phyloP scores from a whole-genome alignment of 2,113 vertebrate genomes.

The Equus przewalskii region DNA sequence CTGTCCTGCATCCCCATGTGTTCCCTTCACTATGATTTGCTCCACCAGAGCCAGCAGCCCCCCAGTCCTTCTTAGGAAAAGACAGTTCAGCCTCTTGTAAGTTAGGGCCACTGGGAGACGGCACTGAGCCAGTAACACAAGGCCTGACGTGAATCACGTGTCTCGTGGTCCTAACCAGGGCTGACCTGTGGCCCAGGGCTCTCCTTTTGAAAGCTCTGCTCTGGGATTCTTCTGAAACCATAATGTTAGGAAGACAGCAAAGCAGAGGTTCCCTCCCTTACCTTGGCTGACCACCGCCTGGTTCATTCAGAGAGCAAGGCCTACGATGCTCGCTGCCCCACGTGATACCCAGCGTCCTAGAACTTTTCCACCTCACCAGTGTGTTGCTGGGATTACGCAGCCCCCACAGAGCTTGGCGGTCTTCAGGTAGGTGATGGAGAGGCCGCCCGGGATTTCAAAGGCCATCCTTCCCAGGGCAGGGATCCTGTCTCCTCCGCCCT shows the following conservation, averaged over 20 bases:
- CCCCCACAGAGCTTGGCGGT: not conserved
- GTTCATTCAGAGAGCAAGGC: not conserved
- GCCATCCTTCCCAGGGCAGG: not conserved
- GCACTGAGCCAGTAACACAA: not conserved
- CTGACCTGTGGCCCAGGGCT: not conserved
- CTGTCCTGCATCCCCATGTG: rapidly evolving
- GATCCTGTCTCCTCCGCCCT: not conserved
- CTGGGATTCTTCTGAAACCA: not conserved
- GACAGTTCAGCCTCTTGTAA: too few relatives aligned
- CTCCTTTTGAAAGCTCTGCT: not conserved
- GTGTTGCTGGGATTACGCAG: not conserved
- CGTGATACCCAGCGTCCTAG: not conserved
- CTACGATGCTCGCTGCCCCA: not conserved
- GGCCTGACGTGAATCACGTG: rapidly evolving
- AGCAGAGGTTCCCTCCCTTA: too few relatives aligned
- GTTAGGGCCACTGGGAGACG: not conserved
- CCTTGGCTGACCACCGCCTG: not conserved
- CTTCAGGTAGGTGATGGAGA: rapidly evolving
- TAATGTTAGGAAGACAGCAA: not conserved
- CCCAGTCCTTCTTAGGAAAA: not conserved
- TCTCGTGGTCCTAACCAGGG: not conserved
- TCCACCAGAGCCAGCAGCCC: not conserved
- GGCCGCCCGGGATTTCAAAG: not conserved
- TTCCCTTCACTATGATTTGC: not conserved
- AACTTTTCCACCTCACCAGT: not conserved